These are phyloP conservation scores for Notarius lentiginosus DNA, from an alignment of 2,113 vertebrate genomes.

Conservation along the genomic window DNA sequence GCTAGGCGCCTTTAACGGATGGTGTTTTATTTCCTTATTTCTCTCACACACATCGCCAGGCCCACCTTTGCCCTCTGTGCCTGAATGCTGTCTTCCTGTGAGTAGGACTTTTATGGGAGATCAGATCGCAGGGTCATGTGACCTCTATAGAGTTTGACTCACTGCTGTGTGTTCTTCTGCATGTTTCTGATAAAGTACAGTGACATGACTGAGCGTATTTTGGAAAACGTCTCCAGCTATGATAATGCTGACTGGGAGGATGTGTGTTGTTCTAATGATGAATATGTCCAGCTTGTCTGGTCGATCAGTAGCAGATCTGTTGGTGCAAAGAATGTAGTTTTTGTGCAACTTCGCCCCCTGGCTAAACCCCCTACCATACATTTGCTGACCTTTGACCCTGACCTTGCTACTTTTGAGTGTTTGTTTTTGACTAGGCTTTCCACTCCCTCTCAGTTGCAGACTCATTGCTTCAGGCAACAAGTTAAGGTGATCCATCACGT, in stretches of 20 bases:
- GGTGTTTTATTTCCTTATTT: neutral
- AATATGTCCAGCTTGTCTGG: neutral
- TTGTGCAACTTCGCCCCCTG: constrained; percentile 31
- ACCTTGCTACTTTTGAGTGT: constrained; percentile 33
- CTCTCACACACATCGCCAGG: neutral
- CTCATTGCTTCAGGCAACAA: neutral
- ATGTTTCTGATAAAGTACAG: constrained; percentile 8
- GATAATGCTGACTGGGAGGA: neutral
- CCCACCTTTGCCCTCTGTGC: constrained; percentile 41
- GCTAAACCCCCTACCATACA: constrained; percentile 42
- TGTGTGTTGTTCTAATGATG: constrained; percentile 1
- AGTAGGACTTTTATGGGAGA: neutral
- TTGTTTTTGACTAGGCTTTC: constrained; percentile 15
- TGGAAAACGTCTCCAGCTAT: neutral
- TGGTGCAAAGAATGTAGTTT: constrained; percentile 10
- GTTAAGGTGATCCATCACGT: neutral
- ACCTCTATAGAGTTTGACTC: neutral
- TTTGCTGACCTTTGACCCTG: constrained; percentile 45
- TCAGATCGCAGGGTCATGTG: constrained; percentile 7
- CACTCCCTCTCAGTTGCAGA: constrained; percentile 22
- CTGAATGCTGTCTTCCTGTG: constrained; percentile 28
- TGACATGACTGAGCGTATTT: neutral
- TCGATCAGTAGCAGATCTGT: neutral
- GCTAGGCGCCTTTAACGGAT: neutral
- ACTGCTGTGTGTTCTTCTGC: neutral